Base-by-base conservation (phyloP, 2,113 vertebrate species). In the Cololabis saira region DNA sequence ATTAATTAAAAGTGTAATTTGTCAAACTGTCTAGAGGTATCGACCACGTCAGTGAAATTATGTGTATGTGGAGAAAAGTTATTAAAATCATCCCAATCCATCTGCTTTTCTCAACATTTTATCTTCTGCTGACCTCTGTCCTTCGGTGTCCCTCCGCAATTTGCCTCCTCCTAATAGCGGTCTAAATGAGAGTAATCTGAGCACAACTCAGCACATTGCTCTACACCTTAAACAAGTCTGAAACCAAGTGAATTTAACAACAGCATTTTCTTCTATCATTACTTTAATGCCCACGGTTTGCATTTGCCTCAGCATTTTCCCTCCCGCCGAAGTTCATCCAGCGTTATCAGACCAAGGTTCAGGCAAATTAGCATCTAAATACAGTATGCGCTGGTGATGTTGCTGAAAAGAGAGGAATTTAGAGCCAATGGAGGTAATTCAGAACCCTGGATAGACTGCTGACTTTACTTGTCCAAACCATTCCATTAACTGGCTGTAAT, bases 361-460 rank as follows among this genome's bases (percentile, higher is more conserved):
- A 76, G 73, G 63, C 67, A 91, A 88, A 92, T 93, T 91, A 89
- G 86, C 90, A 91, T 92, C 81, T 87, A 90, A 92, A 92, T 90
- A 81, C 79, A 83, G 80, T 70, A 71, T 85, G 61, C 52, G 44
- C 48, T 72, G 75, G 70, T 55, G 72, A 76, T 70, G 72, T 83
- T 78, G 76, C 63, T 70, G 78, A 70, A 91, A 81, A 74, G 68
- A 86, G 79, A 75, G 57, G 77, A 65, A 73, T 86, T 88, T 72
- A 67, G 49, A 76, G 79, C 74, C 64, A 67, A 61, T 61, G 57
- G 64, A 84, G 75, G 70, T 78, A 71, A 83, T 81, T 71, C 40
- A 72, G 70, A 77, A 67, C 15, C 45, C 21, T 15, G 71, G 68
- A 79, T 71, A 80, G 79, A 90, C 79, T 89, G 85, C 84, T 89